A percentile compares a stretch with the other conserved stretches of the same genome.
Conservation (phyloP, 2,113 vertebrate species). For the Macquaria ambigua region DNA sequence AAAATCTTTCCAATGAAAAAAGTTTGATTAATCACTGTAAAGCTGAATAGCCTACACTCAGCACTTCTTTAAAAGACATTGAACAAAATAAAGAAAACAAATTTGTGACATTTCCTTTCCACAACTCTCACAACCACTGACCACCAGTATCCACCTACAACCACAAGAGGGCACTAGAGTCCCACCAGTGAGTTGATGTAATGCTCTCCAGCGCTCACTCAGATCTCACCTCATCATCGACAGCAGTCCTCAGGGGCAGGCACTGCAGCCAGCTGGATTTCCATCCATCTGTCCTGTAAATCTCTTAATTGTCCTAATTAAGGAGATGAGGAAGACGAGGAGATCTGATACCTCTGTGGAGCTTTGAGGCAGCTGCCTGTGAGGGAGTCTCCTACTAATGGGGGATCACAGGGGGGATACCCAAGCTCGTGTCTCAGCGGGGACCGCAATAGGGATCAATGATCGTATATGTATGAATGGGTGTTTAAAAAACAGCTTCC, state of each 20-base stretch:
- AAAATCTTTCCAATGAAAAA: background rate
- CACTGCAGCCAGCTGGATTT: slow-evolving; percentile 76
- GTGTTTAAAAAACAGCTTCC: slow-evolving; percentile 28
- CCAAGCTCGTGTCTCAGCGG: slow-evolving; percentile 45
- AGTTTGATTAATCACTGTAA: background rate
- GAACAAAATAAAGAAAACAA: background rate
- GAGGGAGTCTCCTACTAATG: slow-evolving; percentile 64
- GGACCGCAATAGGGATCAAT: slow-evolving; percentile 40
- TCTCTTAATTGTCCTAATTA: slow-evolving; percentile 83
- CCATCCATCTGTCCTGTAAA: slow-evolving; percentile 84
- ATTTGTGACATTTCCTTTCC: background rate
- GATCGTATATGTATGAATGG: slow-evolving; percentile 27
- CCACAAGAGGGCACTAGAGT: slow-evolving; percentile 69
- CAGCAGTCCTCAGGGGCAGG: slow-evolving; percentile 54
- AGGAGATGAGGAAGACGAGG: slow-evolving; percentile 67
- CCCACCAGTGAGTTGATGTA: slow-evolving; percentile 9
- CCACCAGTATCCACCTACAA: background rate
- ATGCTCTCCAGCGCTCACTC: background rate
- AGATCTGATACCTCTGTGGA: slow-evolving; percentile 74
- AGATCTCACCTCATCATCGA: slow-evolving; percentile 37
- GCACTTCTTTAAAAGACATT: background rate
- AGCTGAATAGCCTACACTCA: background rate
- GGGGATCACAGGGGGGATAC: slow-evolving; percentile 55
- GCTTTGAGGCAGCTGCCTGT: slow-evolving; percentile 73
- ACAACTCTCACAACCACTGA: background rate